A percentile compares a stretch with the other conserved stretches of the same genome.
Conservation (phyloP, 2,888 invertebrate species). For the Lamproptera curius region DNA sequence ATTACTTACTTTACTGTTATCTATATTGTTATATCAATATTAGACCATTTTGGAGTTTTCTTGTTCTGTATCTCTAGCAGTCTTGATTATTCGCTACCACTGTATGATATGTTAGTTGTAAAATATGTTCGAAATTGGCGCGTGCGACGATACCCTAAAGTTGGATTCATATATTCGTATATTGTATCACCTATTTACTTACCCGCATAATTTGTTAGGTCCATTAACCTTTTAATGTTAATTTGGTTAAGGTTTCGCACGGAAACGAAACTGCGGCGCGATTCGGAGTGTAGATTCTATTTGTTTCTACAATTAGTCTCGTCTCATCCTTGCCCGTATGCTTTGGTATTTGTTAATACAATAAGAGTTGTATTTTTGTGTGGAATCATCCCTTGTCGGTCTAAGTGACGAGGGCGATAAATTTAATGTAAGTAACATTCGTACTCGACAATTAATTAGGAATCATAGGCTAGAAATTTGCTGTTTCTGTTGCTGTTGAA, state of each 20-base stretch:
- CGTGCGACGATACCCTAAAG: background rate
- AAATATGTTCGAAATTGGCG: background rate
- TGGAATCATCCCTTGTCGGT: slow-evolving; percentile 60
- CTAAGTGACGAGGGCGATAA: too few relatives aligned
- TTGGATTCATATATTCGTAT: slow-evolving; percentile 9
- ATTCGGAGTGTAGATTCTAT: slow-evolving; percentile 30
- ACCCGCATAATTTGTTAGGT: slow-evolving; percentile 39
- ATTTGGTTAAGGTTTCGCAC: slow-evolving; percentile 72
- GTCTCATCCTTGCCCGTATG: slow-evolving; percentile 30
- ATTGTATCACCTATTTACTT: slow-evolving; percentile 18
- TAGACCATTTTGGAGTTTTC: too few relatives aligned
- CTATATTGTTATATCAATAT: too few relatives aligned
- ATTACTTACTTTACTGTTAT: too few relatives aligned
- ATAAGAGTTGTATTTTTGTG: slow-evolving; percentile 69
- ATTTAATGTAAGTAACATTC: too few relatives aligned
- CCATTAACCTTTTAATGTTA: slow-evolving; percentile 59
- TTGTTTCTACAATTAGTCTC: slow-evolving; percentile 27
- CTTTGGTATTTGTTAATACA: slow-evolving; percentile 31
- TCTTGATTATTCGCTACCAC: too few relatives aligned
- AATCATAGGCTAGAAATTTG: too few relatives aligned
- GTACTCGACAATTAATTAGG: too few relatives aligned
- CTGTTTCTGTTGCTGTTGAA: too few relatives aligned
- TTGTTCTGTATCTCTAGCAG: too few relatives aligned
- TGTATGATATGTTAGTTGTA: background rate
- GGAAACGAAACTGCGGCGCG: slow-evolving; percentile 55